Evolutionary conservation across 1,140 invertebrate species (phyloP), one percentile per base, ranked within the genome.

Genomic region (Brachionus angularis): DNA sequence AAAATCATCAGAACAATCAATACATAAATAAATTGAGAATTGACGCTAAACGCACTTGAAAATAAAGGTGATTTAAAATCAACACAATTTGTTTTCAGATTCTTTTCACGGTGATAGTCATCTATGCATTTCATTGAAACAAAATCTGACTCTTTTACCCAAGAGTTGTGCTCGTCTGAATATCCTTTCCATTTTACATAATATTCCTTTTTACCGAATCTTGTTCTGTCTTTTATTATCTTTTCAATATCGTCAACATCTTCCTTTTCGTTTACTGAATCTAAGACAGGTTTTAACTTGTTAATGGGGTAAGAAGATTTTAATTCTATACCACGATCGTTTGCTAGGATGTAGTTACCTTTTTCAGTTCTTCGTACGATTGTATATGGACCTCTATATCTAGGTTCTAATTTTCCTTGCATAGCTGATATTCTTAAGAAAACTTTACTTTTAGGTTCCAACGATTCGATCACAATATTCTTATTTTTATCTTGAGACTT

Each of bases 101-200:
- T n/a, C n/a, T n/a, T n/a, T n/a, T n/a, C n/a, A n/a, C n/a, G n/a
- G n/a, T n/a, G n/a, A 42, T 42, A 42, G 10, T 42, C 39, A 16
- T 42, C 16, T 10, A 42, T 42, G 10, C 10, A 10, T 8, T 52
- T 16, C 50, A 12, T 8, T 10, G 8, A 25, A 12, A 14, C 21
- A 16, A 18, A 52, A 25, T 52, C 34, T 42, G 8, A 8, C 50
- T 52, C 50, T 2, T 34, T 23, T 47, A 61, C 55, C 55, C 55
- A 61, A 23, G 55, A 10, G 18, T 61, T 61, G 10, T 61, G 25
- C 18, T 61, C 55, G 14, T 34, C 31, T 61, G 31, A n/a, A 12
- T 61, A 61, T 14, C 55, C 55, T 47, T 61, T 61, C 55, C 55
- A 61, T 12, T 5, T 18, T 12, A 61, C 8, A 10, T 42, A 47